Conservation (phyloP, 2,888 invertebrate species). For the Dolomedes plantarius region DNA sequence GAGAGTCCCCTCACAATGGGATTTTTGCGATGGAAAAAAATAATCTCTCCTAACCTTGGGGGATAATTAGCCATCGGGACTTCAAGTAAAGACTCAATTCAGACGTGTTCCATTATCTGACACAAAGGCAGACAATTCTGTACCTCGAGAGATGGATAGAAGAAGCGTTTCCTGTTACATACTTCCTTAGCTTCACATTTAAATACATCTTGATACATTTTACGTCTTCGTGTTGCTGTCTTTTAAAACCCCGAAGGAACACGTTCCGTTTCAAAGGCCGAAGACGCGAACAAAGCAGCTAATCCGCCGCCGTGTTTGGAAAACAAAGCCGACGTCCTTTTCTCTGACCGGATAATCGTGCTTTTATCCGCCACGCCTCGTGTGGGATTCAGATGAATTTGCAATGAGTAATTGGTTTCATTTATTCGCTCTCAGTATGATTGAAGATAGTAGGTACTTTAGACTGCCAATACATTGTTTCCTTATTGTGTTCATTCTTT, state of each 20-base stretch:
- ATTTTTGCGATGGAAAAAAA: neutral
- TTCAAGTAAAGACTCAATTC: neutral
- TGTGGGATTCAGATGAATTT: neutral
- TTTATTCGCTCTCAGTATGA: no score
- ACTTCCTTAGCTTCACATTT: neutral
- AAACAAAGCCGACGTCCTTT: neutral
- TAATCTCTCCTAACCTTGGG: neutral
- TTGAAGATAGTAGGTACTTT: no score
- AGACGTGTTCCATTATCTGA: conserved; percentile 32
- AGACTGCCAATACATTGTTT: no score
- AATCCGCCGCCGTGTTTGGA: neutral
- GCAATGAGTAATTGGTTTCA: no score
- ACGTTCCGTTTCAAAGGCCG: no score
- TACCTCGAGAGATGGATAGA: neutral
- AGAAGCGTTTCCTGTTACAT: neutral
- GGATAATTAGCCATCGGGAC: neutral
- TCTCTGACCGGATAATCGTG: neutral
- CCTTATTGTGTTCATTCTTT: no score
- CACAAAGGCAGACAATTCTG: conserved; percentile 32
- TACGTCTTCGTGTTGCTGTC: neutral
- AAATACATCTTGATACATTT: neutral
- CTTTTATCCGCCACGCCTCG: neutral
- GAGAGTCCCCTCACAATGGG: neutral
- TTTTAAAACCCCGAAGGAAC: no score
- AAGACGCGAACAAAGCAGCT: neutral